phyloP scores from a whole-genome alignment of 2,113 vertebrate genomes.

The Mormoops blainvillei region DNA sequence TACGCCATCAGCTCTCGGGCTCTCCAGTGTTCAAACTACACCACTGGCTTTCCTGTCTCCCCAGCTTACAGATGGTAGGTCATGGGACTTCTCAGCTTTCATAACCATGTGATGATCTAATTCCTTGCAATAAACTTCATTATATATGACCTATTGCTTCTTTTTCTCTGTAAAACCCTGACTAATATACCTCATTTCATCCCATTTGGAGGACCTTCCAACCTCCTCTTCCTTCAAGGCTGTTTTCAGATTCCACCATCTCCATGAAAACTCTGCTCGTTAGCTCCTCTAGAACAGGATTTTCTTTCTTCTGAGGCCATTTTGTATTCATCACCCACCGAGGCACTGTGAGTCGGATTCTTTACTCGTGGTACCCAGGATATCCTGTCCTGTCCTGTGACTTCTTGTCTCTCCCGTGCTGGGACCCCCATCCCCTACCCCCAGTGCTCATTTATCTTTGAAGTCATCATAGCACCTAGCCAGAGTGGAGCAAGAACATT shows the following conservation, averaged over 20 bases:
- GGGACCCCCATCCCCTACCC: background rate
- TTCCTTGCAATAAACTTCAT: background rate
- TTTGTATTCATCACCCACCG: background rate
- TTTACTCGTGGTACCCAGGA: background rate
- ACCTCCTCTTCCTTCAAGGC: background rate
- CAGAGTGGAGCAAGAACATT: background rate
- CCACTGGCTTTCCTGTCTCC: background rate
- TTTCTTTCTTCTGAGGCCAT: background rate
- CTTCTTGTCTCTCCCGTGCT: background rate
- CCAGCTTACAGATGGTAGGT: background rate
- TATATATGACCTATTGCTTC: background rate
- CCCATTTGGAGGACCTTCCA: background rate
- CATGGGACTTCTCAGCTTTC: background rate
- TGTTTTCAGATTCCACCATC: background rate
- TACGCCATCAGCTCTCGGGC: background rate
- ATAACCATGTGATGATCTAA: background rate
- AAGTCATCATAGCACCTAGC: background rate
- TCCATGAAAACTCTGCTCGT: background rate
- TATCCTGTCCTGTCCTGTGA: background rate
- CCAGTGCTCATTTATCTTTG: background rate
- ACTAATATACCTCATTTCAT: background rate
- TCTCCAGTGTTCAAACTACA: background rate
- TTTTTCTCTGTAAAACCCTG: background rate
- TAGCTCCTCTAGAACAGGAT: background rate
- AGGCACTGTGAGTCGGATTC: background rate